Evolutionary conservation across 2,797 vertebrate species (phyloP).

Genomic region (Chloroceryle amazona): DNA sequence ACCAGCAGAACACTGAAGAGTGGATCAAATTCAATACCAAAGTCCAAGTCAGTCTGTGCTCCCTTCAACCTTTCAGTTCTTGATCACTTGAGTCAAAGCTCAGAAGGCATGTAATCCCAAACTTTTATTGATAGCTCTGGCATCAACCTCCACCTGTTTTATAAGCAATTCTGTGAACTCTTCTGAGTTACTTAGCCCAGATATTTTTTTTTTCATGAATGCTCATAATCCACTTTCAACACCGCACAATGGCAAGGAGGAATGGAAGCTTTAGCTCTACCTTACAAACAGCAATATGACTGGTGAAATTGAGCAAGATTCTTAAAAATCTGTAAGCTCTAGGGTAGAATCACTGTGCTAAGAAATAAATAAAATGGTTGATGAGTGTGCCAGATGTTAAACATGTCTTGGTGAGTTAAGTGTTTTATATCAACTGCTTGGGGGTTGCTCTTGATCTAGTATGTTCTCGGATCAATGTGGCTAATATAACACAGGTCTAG

Average conservation of each 20-base stretch:
- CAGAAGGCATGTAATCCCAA: neutral
- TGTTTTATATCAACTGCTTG: neutral
- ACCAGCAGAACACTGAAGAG: neutral
- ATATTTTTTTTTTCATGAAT: neutral
- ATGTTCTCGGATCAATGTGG: accelerated
- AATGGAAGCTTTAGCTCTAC: neutral
- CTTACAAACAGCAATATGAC: neutral
- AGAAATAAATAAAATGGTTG: neutral
- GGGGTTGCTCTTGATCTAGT: neutral
- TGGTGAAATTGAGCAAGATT: neutral
- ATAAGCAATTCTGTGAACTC: neutral
- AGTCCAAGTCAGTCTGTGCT: neutral
- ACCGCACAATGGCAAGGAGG: accelerated
- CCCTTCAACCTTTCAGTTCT: accelerated
- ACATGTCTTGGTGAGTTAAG: neutral
- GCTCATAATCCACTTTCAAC: neutral
- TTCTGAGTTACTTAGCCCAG: neutral
- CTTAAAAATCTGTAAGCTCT: neutral
- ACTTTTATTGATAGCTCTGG: neutral
- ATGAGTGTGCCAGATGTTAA: neutral
- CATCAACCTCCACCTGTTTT: neutral
- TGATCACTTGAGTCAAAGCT: neutral
- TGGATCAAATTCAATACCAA: neutral
- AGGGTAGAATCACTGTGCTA: neutral
- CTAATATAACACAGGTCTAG: neutral